phyloP scores from a whole-genome alignment of 2,888 invertebrate genomes.

The Andricus quercusramuli region DNA sequence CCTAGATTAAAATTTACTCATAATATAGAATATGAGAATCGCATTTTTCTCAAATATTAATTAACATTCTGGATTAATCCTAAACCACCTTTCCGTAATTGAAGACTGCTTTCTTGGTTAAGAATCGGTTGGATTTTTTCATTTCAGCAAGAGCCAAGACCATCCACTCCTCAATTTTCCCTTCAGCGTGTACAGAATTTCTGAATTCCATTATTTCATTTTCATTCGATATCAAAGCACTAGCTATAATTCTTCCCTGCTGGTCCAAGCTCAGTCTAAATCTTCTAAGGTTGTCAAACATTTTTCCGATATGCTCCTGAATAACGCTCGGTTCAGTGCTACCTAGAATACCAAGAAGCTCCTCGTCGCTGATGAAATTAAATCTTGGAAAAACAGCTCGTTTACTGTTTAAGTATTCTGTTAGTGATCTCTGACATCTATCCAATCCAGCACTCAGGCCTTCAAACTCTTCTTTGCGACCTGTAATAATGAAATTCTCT shows the following conservation, averaged over 20 bases:
- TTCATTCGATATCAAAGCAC: conserved; percentile 93
- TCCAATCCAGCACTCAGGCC: conserved; percentile 88
- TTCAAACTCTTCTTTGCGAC: conserved; percentile 88
- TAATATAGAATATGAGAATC: no score
- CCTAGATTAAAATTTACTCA: conserved; percentile 51
- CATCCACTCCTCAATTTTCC: conserved; percentile 96
- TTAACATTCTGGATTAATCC: background rate
- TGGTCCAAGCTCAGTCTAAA: conserved; percentile 85
- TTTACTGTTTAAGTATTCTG: conserved; percentile 93
- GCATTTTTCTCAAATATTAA: background rate
- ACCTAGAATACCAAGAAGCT: conserved; percentile 92
- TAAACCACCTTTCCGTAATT: conserved; percentile 88
- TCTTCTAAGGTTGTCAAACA: conserved; percentile 94
- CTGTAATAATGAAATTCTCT: conserved; percentile 68
- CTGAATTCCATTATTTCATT: conserved; percentile 93
- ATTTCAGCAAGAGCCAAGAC: conserved; percentile 90
- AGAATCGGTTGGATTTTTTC: conserved; percentile 89
- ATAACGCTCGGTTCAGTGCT: conserved; percentile 91
- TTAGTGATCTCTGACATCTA: conserved; percentile 93
- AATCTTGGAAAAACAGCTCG: conserved; percentile 93
- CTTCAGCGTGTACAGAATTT: conserved; percentile 85
- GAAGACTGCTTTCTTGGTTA: conserved; percentile 93
- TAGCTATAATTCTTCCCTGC: conserved; percentile 84
- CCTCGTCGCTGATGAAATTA: conserved; percentile 96
- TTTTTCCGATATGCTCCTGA: conserved; percentile 97